Percentiles rank a stretch among this genome's conserved stretches.
Evolutionary conservation across 2,888 invertebrate species (phyloP).

Genomic region (Dexiosoma caninum): DNA sequence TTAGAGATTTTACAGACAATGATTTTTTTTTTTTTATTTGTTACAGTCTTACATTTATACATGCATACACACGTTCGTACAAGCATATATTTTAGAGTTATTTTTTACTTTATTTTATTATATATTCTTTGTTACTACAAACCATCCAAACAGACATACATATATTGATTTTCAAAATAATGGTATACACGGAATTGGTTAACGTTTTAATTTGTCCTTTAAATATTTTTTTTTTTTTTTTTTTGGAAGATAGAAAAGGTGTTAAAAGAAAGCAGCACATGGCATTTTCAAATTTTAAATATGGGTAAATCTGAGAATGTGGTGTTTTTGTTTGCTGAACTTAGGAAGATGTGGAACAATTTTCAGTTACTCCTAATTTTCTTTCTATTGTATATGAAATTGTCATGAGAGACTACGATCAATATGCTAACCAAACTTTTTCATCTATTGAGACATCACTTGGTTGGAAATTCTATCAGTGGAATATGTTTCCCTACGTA

Average conservation of each 20-base stretch:
- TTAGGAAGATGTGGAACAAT: too few relatives aligned
- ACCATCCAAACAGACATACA: too few relatives aligned
- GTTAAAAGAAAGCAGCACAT: neutral
- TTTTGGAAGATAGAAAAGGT: neutral
- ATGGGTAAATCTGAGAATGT: too few relatives aligned
- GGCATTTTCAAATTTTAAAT: too few relatives aligned
- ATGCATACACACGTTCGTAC: neutral
- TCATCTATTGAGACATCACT: too few relatives aligned
- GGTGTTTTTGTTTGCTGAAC: too few relatives aligned
- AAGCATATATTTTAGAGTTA: neutral
- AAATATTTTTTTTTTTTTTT: neutral
- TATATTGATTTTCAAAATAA: constrained; percentile 23
- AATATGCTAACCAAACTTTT: too few relatives aligned
- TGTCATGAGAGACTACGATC: too few relatives aligned
- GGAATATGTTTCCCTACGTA: too few relatives aligned
- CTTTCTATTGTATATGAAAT: too few relatives aligned
- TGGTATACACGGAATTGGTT: neutral
- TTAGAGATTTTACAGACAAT: constrained; percentile 63
- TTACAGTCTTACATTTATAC: neutral
- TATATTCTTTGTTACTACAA: constrained; percentile 26
- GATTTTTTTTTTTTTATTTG: constrained; percentile 23
- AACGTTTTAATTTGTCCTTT: constrained; percentile 20
- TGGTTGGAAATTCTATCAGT: too few relatives aligned
- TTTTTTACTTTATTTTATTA: constrained; percentile 38
- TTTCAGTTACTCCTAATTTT: too few relatives aligned